Percentiles rank a stretch among this genome's conserved stretches.
Conservation (phyloP, 2,797 vertebrate species). For the Lepus townsendii region DNA sequence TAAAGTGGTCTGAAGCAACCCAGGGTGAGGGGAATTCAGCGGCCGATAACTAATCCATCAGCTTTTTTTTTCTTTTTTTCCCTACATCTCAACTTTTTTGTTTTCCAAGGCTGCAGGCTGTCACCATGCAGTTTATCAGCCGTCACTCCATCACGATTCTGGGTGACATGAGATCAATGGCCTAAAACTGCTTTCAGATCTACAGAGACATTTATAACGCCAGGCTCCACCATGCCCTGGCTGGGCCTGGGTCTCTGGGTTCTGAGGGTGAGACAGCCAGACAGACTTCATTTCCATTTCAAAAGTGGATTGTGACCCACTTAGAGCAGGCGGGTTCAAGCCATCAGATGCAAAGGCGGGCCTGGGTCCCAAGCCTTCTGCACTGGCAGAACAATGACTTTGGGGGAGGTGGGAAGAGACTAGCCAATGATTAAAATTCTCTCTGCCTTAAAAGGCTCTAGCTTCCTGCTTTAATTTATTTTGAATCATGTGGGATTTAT, state of each 20-base stretch:
- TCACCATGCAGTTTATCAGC: conserved; percentile 75
- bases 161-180: conserved; percentile 65
- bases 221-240: neutral
- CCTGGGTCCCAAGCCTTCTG: conserved; percentile 66
- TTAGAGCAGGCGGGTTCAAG: conserved; percentile 71
- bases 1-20: conserved; percentile 41
- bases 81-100: conserved; percentile 14
- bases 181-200: conserved; percentile 74
- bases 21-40: conserved; percentile 17
- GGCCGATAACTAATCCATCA: conserved; percentile 66
- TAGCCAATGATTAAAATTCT: conserved; percentile 81
- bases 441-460: conserved; percentile 83
- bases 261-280: neutral
- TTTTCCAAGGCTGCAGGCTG: conserved; percentile 54
- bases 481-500: conserved; percentile 80
- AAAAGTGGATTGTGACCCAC: conserved; percentile 75
- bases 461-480: conserved; percentile 78
- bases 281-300: conserved; percentile 82
- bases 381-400: conserved; percentile 76
- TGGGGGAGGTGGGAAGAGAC: neutral
- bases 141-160: conserved; percentile 55
- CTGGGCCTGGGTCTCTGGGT: neutral
- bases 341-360: conserved; percentile 58
- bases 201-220: conserved; percentile 59
- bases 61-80: neutral